phyloP scores from a whole-genome alignment of 1,140 invertebrate species.

The Drosophila simulans region DNA sequence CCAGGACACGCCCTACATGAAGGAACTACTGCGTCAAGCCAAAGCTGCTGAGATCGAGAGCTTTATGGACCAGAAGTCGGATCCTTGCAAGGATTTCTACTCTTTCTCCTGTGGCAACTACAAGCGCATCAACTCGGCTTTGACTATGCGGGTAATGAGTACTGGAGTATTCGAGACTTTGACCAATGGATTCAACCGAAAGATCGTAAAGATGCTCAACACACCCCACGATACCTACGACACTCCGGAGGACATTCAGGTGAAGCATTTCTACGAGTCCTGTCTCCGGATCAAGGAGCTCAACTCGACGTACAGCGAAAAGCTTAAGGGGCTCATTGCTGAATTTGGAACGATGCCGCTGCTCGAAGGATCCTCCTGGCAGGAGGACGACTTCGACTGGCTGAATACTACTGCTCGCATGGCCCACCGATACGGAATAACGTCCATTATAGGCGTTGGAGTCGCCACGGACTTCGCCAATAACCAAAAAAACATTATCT shows the following conservation, averaged over 20 bases:
- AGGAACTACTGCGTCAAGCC: slow-evolving; percentile 21
- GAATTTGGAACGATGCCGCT: slow-evolving; percentile 63
- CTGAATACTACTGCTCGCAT: slow-evolving; percentile 32
- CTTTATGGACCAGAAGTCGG: slow-evolving; percentile 85
- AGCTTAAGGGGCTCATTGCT: slow-evolving; percentile 35
- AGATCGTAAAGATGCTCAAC: slow-evolving; percentile 41
- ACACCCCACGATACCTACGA: slow-evolving; percentile 6
- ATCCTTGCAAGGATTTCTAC: slow-evolving; percentile 88
- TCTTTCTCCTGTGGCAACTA: slow-evolving; percentile 89
- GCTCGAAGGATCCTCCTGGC: slow-evolving; percentile 50
- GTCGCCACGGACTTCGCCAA: slow-evolving; percentile 55
- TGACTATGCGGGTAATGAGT: slow-evolving; percentile 1
- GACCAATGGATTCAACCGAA: slow-evolving; percentile 46
- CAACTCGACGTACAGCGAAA: slow-evolving; percentile 15
- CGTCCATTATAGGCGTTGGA: slow-evolving; percentile 42
- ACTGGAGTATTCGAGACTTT: slow-evolving; percentile 68
- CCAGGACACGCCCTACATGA: slow-evolving; percentile 1
- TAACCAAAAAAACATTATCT: slow-evolving; percentile 52
- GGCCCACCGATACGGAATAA: slow-evolving; percentile 39
- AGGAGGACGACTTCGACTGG: slow-evolving; percentile 55
- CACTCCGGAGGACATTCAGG: slow-evolving; percentile 52
- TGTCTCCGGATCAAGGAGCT: slow-evolving; percentile 30
- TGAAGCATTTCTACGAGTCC: slow-evolving; percentile 60
- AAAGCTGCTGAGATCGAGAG: slow-evolving; percentile 63
- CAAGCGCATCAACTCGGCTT: slow-evolving; percentile 78